Evolutionary conservation across 2,888 invertebrate species (phyloP).

Genomic region (Ennomos fuscantarius): DNA sequence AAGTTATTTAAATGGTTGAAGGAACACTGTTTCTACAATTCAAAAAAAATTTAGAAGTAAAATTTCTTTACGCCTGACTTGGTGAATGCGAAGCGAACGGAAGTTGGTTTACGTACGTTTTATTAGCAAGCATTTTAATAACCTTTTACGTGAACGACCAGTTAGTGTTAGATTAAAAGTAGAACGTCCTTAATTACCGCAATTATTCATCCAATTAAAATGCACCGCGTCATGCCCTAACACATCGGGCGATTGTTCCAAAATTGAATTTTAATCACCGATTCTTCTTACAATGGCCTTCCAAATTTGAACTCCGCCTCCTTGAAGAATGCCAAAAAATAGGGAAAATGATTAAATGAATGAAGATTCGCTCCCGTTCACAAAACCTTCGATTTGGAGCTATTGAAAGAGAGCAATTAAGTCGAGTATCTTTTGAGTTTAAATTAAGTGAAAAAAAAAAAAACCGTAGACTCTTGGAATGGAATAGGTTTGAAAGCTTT

Average conservation of each 20-base stretch:
- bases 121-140: too few species aligned
- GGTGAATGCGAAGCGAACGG: too few species aligned
- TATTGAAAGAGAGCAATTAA: constrained; percentile 74
- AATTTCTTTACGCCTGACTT: too few species aligned
- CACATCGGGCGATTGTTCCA: constrained; percentile 79
- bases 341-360: constrained; percentile 65
- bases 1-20: too few species aligned
- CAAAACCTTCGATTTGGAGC: constrained; percentile 69
- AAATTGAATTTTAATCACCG: constrained; percentile 85
- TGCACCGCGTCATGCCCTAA: constrained; percentile 73
- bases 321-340: constrained; percentile 79
- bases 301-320: constrained; percentile 48
- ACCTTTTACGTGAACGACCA: constrained; percentile 2
- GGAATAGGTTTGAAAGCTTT: constrained; percentile 13
- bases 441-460: constrained; percentile 82
- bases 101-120: too few species aligned
- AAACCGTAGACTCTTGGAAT: constrained; percentile 7
- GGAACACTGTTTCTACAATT: too few species aligned
- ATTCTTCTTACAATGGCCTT: constrained; percentile 77
- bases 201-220: constrained; percentile 81
- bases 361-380: constrained; percentile 71
- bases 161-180: constrained; percentile 36
- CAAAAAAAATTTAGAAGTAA: too few species aligned
- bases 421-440: constrained; percentile 84
- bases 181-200: constrained; percentile 47